Base-by-base conservation (phyloP, 2,888 invertebrate species). In the Lasioglossum leucozonium region DNA sequence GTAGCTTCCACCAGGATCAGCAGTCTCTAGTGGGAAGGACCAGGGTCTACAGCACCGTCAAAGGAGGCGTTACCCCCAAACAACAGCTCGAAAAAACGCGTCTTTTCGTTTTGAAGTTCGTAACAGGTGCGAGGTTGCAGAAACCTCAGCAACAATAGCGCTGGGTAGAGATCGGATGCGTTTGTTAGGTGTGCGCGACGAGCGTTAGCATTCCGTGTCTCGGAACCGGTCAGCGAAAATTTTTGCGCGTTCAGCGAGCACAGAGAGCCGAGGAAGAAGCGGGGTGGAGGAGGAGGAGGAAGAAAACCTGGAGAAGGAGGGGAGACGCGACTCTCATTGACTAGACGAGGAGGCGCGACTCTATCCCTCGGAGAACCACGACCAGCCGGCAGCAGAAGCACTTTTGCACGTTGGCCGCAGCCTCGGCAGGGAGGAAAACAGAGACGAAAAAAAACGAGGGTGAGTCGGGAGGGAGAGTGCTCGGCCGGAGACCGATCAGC, bases 161-260 rank as follows among this genome's bases (percentile, higher is more conserved):
- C 58, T 42, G 47, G 34, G 40, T 74, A 62, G 30, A 62, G 37
- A 13, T 47, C 44, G 34, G 26, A 4, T 44, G 51, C 72, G 51
- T 86, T 85, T 71, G 81, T 86, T 81, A 77, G 58, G 18, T 51
- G 58, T 55, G 26, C 34, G 6, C 34, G 65, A 72, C 74, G 79
- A 76, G 72, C 79, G 82, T 72, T 84, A 77, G 73, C 69, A 74
- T 79, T 74, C 73, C 79, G 71, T 75, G 58, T 77, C 77, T 18
- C 65, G 67, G 42, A 72, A 87, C 86, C 86, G 82, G 80, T 80
- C 86, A 78, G 86, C 77, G 76, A 82, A 82, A 87, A 77, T 72
- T 82, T 79, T 72, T 82, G 82, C 80, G 72, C 77, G 82, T 77
- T 86, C 86, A 76, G 72, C 79, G 72, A 75, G 58, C 72, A 82